A percentile compares a stretch with the other conserved stretches of the same genome.
Conservation (phyloP, 2,113 vertebrate species). For the Abramis brama region DNA sequence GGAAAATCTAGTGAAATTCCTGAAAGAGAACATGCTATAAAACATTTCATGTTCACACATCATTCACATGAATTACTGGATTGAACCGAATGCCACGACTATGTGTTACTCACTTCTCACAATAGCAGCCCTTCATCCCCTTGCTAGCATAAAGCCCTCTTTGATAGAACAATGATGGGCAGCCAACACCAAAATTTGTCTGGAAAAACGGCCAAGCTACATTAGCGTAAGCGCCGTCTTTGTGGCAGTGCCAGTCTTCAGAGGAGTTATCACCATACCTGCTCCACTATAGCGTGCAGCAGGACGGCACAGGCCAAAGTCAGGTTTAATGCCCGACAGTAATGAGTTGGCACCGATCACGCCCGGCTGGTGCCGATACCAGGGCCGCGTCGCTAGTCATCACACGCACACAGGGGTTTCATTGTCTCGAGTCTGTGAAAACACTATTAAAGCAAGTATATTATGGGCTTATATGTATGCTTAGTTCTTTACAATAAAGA, state of each 20-base stretch:
- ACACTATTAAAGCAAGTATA: constrained; percentile 59
- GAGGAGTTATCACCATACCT: constrained; percentile 58
- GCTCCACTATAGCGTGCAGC: constrained; percentile 39
- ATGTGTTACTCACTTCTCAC: constrained; percentile 14
- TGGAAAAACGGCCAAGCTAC: constrained; percentile 57
- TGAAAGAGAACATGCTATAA: neutral
- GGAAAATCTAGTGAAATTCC: neutral
- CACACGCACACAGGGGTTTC: constrained; percentile 56
- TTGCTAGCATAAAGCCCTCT: constrained; percentile 51
- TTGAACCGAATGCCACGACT: neutral
- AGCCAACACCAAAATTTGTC: constrained; percentile 56
- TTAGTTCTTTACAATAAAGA: constrained; percentile 59
- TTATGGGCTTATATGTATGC: constrained; percentile 61
- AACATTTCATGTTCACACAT: neutral
- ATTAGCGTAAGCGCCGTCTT: constrained; percentile 63
- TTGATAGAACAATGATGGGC: constrained; percentile 47
- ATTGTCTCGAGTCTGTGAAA: constrained; percentile 63
- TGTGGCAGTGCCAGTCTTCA: constrained; percentile 62
- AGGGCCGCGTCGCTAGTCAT: constrained; percentile 60
- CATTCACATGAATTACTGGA: neutral
- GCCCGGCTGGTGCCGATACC: constrained; percentile 62
- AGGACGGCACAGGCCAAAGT: constrained; percentile 49
- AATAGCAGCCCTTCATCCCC: constrained; percentile 32
- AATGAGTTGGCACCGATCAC: constrained; percentile 68
- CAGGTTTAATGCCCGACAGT: constrained; percentile 61